Evolutionary conservation across 2,797 vertebrate genomes (phyloP).

Genomic region (Anableps anableps): DNA sequence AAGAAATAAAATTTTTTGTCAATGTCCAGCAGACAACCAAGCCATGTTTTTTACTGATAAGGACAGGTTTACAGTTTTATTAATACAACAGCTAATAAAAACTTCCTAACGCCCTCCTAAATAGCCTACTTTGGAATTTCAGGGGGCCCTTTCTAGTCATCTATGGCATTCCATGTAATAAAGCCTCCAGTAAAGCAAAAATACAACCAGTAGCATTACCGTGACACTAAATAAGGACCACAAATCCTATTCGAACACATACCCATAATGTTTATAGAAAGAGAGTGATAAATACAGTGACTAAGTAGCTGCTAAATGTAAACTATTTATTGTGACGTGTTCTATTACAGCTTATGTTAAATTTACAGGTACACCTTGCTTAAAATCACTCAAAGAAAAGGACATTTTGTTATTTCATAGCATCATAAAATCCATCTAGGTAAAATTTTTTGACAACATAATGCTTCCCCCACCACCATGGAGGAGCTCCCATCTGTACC

Average conservation of each 20-base stretch:
- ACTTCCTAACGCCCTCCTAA: neutral
- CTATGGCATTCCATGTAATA: conserved; percentile 30
- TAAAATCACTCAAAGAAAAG: neutral
- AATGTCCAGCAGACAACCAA: conserved; percentile 1
- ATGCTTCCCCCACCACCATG: neutral
- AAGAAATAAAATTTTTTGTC: neutral
- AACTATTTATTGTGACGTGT: conserved; percentile 12
- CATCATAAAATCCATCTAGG: neutral
- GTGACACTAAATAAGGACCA: conserved; percentile 19
- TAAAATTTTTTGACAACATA: neutral
- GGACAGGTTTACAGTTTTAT: neutral
- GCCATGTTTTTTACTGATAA: neutral
- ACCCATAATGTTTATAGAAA: conserved; percentile 28
- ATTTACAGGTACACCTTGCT: neutral
- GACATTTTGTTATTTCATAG: neutral
- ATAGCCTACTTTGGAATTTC: neutral
- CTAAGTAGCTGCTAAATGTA: conserved; percentile 31
- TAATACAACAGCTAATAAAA: conserved; percentile 15
- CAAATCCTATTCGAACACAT: conserved; percentile 30
- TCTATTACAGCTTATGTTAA: neutral
- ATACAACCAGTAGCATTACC: conserved; percentile 31
- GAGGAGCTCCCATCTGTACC: neutral
- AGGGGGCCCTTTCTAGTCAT: conserved; percentile 5
- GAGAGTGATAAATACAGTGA: conserved; percentile 26
- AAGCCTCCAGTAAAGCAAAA: conserved; percentile 31